These are phyloP conservation scores for Heterotilapia buettikoferi DNA, from an alignment of 2,113 vertebrate species.

Conservation along the genomic window DNA sequence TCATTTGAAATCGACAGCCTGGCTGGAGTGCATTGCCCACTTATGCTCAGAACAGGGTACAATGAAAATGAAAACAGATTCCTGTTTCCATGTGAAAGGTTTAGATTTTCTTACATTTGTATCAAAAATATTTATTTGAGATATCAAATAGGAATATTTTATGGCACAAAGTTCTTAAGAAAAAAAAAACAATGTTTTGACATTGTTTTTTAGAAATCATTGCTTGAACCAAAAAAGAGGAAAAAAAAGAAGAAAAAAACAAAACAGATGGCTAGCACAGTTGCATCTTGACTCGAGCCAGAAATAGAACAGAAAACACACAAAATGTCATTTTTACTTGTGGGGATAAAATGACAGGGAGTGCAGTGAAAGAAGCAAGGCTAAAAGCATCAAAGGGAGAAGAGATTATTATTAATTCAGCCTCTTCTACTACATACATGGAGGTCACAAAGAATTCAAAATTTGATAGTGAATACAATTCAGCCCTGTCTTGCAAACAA, in stretches of 20 bases:
- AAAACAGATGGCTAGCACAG: background rate
- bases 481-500: background rate
- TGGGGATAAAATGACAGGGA: background rate
- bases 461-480: background rate
- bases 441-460: background rate
- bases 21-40: rapidly evolving
- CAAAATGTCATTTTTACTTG: background rate
- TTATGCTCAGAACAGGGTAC: background rate
- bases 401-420: background rate
- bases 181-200: background rate
- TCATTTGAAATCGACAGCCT: background rate
- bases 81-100: background rate
- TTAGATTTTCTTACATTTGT: background rate
- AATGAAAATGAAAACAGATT: background rate
- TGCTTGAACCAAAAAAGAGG: background rate
- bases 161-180: background rate
- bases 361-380: background rate
- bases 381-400: background rate
- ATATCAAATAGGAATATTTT: background rate
- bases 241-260: background rate
- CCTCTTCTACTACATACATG: background rate
- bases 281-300: background rate
- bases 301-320: background rate
- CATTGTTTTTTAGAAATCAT: background rate
- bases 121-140: background rate